A percentile compares a stretch with the other conserved stretches of the same genome.
phyloP scores from a whole-genome alignment of 2,113 vertebrate species.

The Oreochromis aureus region DNA sequence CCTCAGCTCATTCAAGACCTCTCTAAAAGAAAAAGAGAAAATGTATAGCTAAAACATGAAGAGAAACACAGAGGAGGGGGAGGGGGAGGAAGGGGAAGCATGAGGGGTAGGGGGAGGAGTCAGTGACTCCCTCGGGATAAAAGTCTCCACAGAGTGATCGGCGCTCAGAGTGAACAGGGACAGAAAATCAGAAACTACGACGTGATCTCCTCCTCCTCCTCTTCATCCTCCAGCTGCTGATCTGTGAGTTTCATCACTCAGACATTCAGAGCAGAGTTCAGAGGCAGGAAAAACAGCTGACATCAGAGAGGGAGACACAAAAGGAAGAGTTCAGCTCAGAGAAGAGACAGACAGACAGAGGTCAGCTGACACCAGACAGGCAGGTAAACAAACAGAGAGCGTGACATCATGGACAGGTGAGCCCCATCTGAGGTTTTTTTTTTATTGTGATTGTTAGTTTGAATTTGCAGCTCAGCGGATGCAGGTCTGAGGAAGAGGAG shows the following conservation, averaged over 20 bases:
- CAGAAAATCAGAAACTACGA: neutral
- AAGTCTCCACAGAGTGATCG: neutral
- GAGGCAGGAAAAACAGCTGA: neutral
- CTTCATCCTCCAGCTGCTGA: neutral
- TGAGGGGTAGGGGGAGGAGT: neutral
- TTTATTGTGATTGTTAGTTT: neutral
- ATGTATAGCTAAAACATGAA: neutral
- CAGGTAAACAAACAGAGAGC: neutral
- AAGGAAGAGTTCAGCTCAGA: neutral
- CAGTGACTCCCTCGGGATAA: slow-evolving; percentile 16
- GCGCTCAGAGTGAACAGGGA: neutral
- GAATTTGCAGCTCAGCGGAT: neutral
- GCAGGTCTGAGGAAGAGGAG: neutral
- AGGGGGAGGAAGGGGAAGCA: neutral
- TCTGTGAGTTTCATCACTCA: slow-evolving; percentile 28
- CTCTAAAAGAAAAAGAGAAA: neutral
- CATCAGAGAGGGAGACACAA: neutral
- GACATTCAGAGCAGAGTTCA: neutral
- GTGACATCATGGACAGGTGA: slow-evolving; percentile 2
- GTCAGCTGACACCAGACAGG: neutral
- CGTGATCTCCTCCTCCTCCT: neutral
- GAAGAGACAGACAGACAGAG: neutral
- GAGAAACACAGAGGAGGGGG: neutral
- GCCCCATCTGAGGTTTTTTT: neutral
- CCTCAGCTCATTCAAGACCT: neutral